phyloP scores from a whole-genome alignment of 2,888 invertebrate genomes.

The Acanthopleura granulata region DNA sequence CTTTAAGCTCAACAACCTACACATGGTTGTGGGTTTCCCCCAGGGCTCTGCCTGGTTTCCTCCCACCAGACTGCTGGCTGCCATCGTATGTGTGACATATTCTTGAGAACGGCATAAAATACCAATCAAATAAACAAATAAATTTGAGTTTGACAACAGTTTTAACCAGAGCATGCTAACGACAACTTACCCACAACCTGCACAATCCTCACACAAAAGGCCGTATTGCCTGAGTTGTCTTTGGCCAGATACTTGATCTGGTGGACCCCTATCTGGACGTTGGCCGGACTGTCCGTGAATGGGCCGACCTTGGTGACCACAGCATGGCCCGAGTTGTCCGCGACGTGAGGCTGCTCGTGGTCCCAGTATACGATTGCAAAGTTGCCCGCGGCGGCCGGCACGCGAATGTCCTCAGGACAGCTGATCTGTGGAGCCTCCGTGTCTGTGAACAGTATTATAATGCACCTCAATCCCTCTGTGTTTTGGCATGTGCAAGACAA shows the following conservation, averaged over 20 bases:
- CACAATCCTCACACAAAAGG: conserved; percentile 33
- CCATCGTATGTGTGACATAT: no score
- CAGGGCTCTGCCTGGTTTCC: no score
- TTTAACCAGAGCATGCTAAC: no score
- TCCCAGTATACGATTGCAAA: conserved; percentile 38
- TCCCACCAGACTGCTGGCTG: no score
- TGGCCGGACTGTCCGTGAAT: conserved; percentile 26
- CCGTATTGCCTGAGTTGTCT: conserved; percentile 40
- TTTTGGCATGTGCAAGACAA: conserved; percentile 4
- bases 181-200: conserved; percentile 38
- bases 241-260: conserved; percentile 37
- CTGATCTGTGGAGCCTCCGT: conserved; percentile 33
- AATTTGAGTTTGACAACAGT: no score
- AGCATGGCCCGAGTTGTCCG: conserved; percentile 40
- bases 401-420: conserved; percentile 38
- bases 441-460: conserved; percentile 30
- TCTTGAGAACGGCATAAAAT: no score
- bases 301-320: conserved; percentile 26
- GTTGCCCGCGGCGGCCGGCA: conserved; percentile 31
- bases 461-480: not conserved
- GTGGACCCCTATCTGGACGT: conserved; percentile 36
- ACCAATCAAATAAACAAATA: no score
- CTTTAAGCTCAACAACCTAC: no score
- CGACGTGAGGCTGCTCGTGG: conserved; percentile 26
- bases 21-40: no score